Evolutionary conservation across 2,797 vertebrate genomes (phyloP).

Genomic region (Sebastes kiyomatsui): DNA sequence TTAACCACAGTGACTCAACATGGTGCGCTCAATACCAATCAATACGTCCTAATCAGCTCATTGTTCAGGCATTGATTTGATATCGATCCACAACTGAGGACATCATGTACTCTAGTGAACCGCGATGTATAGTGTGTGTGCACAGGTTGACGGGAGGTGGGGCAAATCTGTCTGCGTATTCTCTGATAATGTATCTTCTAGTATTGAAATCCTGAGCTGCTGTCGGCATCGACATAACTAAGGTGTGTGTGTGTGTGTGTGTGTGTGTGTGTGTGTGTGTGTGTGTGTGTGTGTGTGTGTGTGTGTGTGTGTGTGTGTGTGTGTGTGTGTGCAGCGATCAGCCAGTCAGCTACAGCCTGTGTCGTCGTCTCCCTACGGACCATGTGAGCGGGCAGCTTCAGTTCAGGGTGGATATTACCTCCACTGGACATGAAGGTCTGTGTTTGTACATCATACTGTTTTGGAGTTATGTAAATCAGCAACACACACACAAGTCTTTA

Average conservation of each 20-base stretch:
- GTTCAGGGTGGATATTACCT: slow-evolving; percentile 92
- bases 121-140: not conserved
- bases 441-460: not conserved
- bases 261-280: slow-evolving; percentile 5
- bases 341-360: slow-evolving; percentile 91
- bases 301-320: not conserved
- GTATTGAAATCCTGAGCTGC: not conserved
- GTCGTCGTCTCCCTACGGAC: slow-evolving; percentile 93
- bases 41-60: slow-evolving; percentile 33
- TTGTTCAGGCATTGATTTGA: slow-evolving; percentile 36
- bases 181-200: not conserved
- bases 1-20: slow-evolving; percentile 16
- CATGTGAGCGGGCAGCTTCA: slow-evolving; percentile 95
- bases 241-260: not conserved
- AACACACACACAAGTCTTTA: not conserved
- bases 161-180: not conserved
- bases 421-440: slow-evolving; percentile 92
- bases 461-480: not conserved
- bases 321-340: slow-evolving; percentile 84
- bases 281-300: not conserved
- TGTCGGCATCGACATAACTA: not conserved
- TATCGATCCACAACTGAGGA: slow-evolving; percentile 27
- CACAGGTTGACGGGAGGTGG: not conserved
- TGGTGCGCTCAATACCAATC: slow-evolving; percentile 14
- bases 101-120: not conserved